Evolutionary conservation across 2,888 invertebrate genomes (phyloP).

Genomic region (Glyphotaelius pellucidus): DNA sequence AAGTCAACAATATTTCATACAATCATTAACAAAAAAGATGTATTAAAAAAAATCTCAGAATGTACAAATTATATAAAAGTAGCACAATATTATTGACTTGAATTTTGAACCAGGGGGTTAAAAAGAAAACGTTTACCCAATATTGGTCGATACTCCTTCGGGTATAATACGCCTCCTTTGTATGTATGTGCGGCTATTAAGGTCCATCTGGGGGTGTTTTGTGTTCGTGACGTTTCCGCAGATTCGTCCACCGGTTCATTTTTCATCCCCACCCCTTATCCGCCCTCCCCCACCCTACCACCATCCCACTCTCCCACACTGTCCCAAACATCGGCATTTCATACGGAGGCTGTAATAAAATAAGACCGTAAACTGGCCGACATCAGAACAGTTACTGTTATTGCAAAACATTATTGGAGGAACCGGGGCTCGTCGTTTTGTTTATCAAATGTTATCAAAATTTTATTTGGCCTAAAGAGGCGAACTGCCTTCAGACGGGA

Average conservation of each 20-base stretch:
- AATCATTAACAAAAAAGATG: not conserved
- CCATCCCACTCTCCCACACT: not conserved
- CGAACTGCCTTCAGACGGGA: not conserved
- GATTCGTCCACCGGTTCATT: slow-evolving; percentile 56
- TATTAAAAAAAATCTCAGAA: not conserved
- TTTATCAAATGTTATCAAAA: slow-evolving; percentile 49
- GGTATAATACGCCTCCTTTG: slow-evolving; percentile 15
- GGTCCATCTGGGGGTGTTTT: slow-evolving; percentile 33
- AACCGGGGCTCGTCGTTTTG: slow-evolving; percentile 18
- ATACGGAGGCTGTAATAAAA: slow-evolving; percentile 46
- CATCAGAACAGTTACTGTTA: slow-evolving; percentile 56
- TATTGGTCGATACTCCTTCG: not conserved
- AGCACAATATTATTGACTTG: not conserved
- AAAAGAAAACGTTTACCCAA: not conserved
- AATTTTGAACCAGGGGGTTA: not conserved
- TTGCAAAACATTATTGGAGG: slow-evolving; percentile 45
- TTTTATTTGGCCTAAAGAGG: slow-evolving; percentile 31
- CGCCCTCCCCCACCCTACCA: not conserved
- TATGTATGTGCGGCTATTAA: not conserved
- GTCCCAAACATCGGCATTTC: slow-evolving; percentile 46
- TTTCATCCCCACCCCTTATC: slow-evolving; percentile 51
- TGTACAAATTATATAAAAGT: not conserved
- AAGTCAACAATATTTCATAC: not conserved
- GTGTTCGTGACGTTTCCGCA: slow-evolving; percentile 61
- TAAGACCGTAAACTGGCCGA: slow-evolving; percentile 49